These are phyloP conservation scores for Malurus melanocephalus DNA, from an alignment of 2,113 vertebrate genomes.

Conservation along the genomic window DNA sequence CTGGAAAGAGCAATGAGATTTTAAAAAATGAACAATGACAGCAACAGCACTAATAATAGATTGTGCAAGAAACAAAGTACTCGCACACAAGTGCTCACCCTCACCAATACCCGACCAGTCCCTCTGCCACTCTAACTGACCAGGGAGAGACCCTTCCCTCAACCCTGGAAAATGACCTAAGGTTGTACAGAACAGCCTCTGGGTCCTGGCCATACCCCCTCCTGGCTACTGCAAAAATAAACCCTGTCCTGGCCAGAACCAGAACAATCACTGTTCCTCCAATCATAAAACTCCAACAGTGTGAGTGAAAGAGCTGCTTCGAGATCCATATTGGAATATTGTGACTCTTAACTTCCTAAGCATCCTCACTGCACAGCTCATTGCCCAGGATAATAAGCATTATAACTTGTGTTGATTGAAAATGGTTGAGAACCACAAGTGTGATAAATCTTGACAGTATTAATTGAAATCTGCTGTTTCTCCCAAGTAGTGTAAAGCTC, in stretches of 20 bases:
- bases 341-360: not conserved
- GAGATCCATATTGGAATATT: not conserved
- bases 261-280: not conserved
- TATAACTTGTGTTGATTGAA: not conserved
- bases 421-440: not conserved
- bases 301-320: not conserved
- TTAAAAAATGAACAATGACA: not conserved
- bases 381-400: not conserved
- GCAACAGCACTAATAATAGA: not conserved
- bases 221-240: not conserved
- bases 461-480: not conserved
- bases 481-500: not conserved
- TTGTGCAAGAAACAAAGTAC: not conserved
- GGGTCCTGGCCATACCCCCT: not conserved
- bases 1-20: not conserved
- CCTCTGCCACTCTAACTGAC: rapidly evolving
- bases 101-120: not conserved
- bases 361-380: not conserved
- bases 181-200: not conserved
- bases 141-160: not conserved
- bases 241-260: not conserved
- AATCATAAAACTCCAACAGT: not conserved
- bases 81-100: rapidly evolving
- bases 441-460: not conserved
- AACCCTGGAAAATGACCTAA: not conserved